phyloP scores from a whole-genome alignment of 2,888 invertebrate species.

The Nematopogon swammerdamellus region DNA sequence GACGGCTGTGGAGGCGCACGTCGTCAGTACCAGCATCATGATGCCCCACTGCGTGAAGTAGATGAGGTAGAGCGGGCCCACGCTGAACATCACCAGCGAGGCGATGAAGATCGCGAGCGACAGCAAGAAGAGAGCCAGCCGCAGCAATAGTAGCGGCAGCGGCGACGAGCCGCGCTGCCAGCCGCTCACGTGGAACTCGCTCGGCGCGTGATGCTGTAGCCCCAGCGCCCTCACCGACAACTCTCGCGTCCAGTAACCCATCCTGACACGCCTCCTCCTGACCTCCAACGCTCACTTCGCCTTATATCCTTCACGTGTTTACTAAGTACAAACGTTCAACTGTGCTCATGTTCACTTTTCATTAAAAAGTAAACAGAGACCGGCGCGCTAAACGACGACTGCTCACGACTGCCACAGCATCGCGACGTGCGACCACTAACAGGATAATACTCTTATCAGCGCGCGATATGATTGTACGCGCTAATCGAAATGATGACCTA shows the following conservation, averaged over 20 bases:
- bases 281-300: too few species aligned
- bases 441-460: too few species aligned
- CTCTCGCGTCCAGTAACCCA: background rate
- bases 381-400: too few species aligned
- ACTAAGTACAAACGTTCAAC: too few species aligned
- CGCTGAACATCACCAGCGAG: conserved; percentile 18
- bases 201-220: conserved; percentile 26
- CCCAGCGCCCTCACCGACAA: background rate
- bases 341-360: too few species aligned
- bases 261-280: too few species aligned
- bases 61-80: conserved; percentile 30
- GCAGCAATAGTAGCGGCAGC: conserved; percentile 22
- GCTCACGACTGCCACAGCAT: too few species aligned
- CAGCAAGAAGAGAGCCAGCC: conserved; percentile 24
- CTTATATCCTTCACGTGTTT: too few species aligned
- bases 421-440: too few species aligned
- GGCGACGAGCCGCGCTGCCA: conserved; percentile 30
- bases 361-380: too few species aligned
- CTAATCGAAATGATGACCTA: too few species aligned
- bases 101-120: conserved; percentile 25
- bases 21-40: conserved; percentile 25
- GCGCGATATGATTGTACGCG: too few species aligned
- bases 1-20: conserved; percentile 26
- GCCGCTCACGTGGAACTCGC: conserved; percentile 34
- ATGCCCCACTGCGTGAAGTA: conserved; percentile 47